phyloP scores from a whole-genome alignment of 1,140 invertebrate species.

The Panagrolaimus sp. region DNA sequence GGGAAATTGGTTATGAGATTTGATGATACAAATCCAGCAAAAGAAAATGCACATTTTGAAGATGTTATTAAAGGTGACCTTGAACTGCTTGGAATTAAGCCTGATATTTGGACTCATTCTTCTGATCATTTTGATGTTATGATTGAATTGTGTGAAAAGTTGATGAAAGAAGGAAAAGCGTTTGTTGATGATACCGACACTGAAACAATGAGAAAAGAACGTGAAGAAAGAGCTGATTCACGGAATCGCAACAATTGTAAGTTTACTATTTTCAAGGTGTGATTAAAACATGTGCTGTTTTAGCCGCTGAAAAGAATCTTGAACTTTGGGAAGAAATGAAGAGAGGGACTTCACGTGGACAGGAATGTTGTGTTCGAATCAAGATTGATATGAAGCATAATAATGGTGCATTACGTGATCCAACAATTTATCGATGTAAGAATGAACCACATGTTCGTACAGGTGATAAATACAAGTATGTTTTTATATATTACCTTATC shows the following conservation, averaged over 20 bases:
- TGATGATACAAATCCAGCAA: slow-evolving; percentile 99
- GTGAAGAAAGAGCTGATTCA: slow-evolving; percentile 81
- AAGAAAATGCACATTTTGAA: slow-evolving; percentile 97
- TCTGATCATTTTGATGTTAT: slow-evolving; percentile 94
- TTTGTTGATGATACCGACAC: slow-evolving; percentile 93
- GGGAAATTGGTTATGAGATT: slow-evolving; percentile 96
- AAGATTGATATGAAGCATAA: slow-evolving; percentile 94
- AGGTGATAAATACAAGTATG: slow-evolving; percentile 85
- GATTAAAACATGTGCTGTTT: slow-evolving; percentile 33
- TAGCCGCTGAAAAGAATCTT: slow-evolving; percentile 79
- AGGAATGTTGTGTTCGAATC: slow-evolving; percentile 83
- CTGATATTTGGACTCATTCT: slow-evolving; percentile 86
- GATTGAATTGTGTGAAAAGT: slow-evolving; percentile 76
- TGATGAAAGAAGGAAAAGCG: slow-evolving; percentile 80
- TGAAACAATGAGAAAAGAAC: slow-evolving; percentile 85
- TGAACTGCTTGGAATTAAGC: slow-evolving; percentile 79
- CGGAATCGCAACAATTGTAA: slow-evolving; percentile 77
- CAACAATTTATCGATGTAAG: slow-evolving; percentile 98
- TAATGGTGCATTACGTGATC: slow-evolving; percentile 95
- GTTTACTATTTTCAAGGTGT: slow-evolving; percentile 36
- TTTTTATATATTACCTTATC: neutral
- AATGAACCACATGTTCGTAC: slow-evolving; percentile 84
- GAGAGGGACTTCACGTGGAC: slow-evolving; percentile 71
- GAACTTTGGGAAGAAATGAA: slow-evolving; percentile 92
- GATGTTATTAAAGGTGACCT: slow-evolving; percentile 92